Conservation (phyloP, 2,113 vertebrate species). For the Tachysurus fulvidraco region DNA sequence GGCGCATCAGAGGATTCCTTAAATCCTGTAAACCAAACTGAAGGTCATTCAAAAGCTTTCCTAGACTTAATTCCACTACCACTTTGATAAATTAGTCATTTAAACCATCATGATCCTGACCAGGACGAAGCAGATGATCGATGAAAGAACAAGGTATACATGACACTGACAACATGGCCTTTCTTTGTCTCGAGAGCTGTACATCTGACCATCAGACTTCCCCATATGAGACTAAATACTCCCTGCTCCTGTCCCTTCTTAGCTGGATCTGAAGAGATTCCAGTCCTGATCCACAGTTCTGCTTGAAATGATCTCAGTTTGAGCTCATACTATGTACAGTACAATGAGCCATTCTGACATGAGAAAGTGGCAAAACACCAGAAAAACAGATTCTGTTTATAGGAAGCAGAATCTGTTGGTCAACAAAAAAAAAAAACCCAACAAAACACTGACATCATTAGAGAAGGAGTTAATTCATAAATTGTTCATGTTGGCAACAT, state of each 20-base stretch:
- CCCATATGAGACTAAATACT: background rate
- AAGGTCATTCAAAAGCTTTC: slow-evolving; percentile 31
- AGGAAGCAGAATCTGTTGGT: background rate
- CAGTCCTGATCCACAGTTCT: background rate
- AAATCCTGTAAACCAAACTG: background rate
- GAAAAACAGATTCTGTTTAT: background rate
- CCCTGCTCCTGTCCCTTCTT: background rate
- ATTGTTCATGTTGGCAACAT: background rate
- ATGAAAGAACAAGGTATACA: background rate
- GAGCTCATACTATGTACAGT: background rate
- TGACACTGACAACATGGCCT: background rate
- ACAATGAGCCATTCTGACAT: background rate
- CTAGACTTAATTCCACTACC: background rate
- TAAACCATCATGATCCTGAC: background rate
- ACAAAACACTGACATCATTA: background rate
- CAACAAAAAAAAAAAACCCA: background rate
- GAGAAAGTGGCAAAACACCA: background rate
- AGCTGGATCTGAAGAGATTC: background rate
- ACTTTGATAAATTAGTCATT: background rate
- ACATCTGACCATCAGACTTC: background rate
- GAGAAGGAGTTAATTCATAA: background rate
- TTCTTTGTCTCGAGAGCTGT: background rate
- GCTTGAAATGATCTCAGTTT: background rate
- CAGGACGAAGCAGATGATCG: background rate
- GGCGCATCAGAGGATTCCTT: background rate